Evolutionary conservation across 2,797 vertebrate species (phyloP).

Genomic region (Schizopygopsis malacanthus): DNA sequence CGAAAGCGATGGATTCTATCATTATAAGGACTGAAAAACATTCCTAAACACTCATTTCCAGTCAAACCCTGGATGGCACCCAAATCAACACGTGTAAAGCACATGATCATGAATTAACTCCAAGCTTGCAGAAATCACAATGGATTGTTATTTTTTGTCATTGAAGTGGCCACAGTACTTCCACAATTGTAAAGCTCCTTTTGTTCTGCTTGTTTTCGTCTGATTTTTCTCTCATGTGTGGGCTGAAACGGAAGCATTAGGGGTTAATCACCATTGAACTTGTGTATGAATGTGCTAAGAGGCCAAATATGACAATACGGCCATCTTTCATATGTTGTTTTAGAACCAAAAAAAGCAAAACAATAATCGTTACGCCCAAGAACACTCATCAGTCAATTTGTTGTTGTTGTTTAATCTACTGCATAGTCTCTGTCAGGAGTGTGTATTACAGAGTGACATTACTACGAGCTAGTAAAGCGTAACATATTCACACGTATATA

Average conservation of each 20-base stretch:
- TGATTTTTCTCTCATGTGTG: neutral
- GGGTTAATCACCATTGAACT: slow-evolving; percentile 67
- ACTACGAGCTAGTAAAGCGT: slow-evolving; percentile 17
- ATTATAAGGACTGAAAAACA: slow-evolving; percentile 63
- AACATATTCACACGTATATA: slow-evolving; percentile 11
- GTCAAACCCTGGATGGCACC: slow-evolving; percentile 51
- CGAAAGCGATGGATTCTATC: slow-evolving; percentile 45
- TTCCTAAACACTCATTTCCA: slow-evolving; percentile 64
- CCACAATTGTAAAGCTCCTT: slow-evolving; percentile 67
- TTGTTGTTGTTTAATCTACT: neutral
- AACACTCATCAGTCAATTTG: neutral
- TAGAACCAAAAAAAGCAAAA: slow-evolving; percentile 69
- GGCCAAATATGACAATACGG: slow-evolving; percentile 61
- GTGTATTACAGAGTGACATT: slow-evolving; percentile 17
- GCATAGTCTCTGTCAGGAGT: slow-evolving; percentile 33
- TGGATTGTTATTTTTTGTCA: slow-evolving; percentile 27
- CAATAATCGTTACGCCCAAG: slow-evolving; percentile 24
- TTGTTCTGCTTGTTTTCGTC: slow-evolving; percentile 55
- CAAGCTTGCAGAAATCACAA: slow-evolving; percentile 40
- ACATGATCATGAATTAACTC: slow-evolving; percentile 63
- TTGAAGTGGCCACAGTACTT: slow-evolving; percentile 30
- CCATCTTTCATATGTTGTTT: slow-evolving; percentile 55
- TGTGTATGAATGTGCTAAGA: slow-evolving; percentile 56
- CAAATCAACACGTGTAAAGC: slow-evolving; percentile 57
- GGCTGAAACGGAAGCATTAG: slow-evolving; percentile 65